phyloP scores from a whole-genome alignment of 1,140 invertebrate genomes.

The Eurosta solidaginis region DNA sequence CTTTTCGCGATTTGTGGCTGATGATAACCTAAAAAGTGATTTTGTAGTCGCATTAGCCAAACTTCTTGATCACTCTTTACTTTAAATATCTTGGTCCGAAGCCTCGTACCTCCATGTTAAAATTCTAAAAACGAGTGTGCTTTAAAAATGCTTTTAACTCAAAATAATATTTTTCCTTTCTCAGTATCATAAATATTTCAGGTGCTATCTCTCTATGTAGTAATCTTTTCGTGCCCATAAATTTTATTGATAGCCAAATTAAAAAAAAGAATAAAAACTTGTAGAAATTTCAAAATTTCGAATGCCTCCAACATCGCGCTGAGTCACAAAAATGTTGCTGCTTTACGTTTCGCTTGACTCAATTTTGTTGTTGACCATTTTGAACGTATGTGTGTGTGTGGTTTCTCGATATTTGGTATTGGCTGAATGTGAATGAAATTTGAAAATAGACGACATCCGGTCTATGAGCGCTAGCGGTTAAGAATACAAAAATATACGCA shows the following conservation, averaged over 20 bases:
- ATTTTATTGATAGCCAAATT: conserved; percentile 4
- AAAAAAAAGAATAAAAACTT: not conserved
- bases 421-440: conserved; percentile 27
- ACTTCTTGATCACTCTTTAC: too few species aligned
- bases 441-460: conserved; percentile 53
- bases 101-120: too few species aligned
- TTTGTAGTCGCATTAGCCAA: too few species aligned
- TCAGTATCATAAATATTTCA: not conserved
- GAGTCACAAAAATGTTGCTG: not conserved
- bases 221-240: not conserved
- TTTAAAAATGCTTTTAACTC: not conserved
- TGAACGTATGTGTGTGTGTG: conserved; percentile 52
- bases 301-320: not conserved
- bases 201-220: not conserved
- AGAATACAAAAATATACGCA: conserved; percentile 12
- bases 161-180: not conserved
- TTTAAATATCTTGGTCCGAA: too few species aligned
- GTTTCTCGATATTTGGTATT: conserved; percentile 36
- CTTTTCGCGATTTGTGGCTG: too few species aligned
- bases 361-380: conserved; percentile 41
- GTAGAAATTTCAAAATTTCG: not conserved
- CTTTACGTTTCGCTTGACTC: not conserved
- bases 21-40: too few species aligned
- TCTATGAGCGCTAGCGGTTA: not conserved
- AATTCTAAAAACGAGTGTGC: too few species aligned